phyloP scores from a whole-genome alignment of 2,797 vertebrate species.

The Gymnoscopelus microlampas region DNA sequence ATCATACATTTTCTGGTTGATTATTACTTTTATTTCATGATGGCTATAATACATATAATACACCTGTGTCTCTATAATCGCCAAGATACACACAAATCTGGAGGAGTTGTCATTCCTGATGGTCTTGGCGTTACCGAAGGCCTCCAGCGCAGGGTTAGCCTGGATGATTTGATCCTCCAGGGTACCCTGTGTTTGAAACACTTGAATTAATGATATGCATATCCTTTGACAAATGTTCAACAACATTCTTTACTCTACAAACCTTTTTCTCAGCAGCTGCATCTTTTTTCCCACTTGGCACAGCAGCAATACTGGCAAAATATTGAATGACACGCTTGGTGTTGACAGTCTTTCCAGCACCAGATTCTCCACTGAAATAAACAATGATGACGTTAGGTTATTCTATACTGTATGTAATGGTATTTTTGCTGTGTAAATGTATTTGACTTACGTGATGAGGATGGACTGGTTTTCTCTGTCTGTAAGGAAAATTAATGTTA shows the following conservation, averaged over 20 bases:
- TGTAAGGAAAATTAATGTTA: constrained; percentile 44
- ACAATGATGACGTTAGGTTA: neutral
- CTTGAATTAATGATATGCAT: too few relatives aligned
- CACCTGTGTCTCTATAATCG: neutral
- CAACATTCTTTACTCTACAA: constrained; percentile 3
- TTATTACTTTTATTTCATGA: neutral
- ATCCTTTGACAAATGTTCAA: too few relatives aligned
- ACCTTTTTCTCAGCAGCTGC: constrained; percentile 80
- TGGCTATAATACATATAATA: neutral
- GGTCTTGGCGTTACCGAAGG: constrained; percentile 91
- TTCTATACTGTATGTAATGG: neutral
- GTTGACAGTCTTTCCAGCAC: constrained; percentile 93
- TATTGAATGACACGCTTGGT: constrained; percentile 94
- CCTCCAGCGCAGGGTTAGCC: constrained; percentile 89
- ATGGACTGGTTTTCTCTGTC: constrained; percentile 91
- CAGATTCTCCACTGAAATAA: constrained; percentile 87
- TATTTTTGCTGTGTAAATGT: neutral
- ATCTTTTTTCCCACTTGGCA: constrained; percentile 84
- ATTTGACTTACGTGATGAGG: constrained; percentile 87
- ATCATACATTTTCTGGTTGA: neutral
- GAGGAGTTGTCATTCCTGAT: constrained; percentile 91
- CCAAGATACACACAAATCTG: constrained; percentile 84
- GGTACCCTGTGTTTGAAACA: constrained; percentile 74
- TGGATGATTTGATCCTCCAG: constrained; percentile 93
- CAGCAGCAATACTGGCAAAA: constrained; percentile 90